Conservation (phyloP, 2,888 invertebrate genomes). For the Sepiola atlantica region DNA sequence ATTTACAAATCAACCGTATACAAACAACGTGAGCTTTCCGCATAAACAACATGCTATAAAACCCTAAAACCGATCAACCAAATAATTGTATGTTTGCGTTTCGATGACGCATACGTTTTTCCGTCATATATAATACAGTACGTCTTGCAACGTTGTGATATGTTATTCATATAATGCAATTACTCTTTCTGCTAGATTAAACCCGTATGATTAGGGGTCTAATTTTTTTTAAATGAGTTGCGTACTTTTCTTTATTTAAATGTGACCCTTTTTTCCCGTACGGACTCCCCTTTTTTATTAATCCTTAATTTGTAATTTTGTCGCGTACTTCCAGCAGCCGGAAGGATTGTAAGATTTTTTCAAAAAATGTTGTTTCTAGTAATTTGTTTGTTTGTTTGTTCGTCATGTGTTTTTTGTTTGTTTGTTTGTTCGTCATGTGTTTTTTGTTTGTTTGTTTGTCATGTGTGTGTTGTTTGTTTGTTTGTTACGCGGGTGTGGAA, state of each 20-base stretch:
- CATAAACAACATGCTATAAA: too few relatives aligned
- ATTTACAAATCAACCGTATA: too few relatives aligned
- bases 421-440: not conserved
- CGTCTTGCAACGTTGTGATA: not conserved
- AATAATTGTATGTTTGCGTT: too few relatives aligned
- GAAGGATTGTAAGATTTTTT: too few relatives aligned
- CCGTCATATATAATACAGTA: too few relatives aligned
- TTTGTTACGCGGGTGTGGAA: not conserved
- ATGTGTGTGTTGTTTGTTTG: not conserved
- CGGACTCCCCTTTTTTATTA: not conserved
- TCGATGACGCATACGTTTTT: too few relatives aligned
- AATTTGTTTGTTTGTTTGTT: too few relatives aligned
- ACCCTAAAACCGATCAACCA: too few relatives aligned
- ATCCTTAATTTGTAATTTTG: not conserved
- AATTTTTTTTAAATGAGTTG: not conserved
- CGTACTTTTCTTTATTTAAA: not conserved
- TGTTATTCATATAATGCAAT: not conserved
- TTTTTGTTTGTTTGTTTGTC: not conserved
- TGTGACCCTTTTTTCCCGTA: not conserved
- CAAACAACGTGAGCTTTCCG: too few relatives aligned
- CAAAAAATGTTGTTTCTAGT: too few relatives aligned
- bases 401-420: not conserved
- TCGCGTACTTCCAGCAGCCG: slow-evolving; percentile 5
- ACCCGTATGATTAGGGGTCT: not conserved
- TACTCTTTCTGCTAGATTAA: not conserved